phyloP scores from a whole-genome alignment of 2,888 invertebrate genomes.

The Diarsia brunnea region DNA sequence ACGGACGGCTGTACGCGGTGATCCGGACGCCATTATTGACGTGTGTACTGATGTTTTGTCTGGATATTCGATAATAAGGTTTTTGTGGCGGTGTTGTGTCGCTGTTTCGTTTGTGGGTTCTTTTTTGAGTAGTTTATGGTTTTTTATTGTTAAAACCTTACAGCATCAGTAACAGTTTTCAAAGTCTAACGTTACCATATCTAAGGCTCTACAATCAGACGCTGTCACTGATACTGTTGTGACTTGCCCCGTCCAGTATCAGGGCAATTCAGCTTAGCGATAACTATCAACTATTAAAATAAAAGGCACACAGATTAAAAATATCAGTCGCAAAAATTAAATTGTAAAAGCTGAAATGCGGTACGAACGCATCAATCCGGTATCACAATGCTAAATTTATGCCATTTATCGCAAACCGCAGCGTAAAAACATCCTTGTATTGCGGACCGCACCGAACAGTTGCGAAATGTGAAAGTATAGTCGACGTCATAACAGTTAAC shows the following conservation, averaged over 20 bases:
- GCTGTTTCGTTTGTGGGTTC: neutral
- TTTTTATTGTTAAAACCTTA: neutral
- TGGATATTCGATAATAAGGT: conserved; percentile 34
- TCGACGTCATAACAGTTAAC: neutral
- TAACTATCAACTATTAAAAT: no score
- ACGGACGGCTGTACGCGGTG: conserved; percentile 35
- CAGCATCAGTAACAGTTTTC: no score
- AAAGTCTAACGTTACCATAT: no score
- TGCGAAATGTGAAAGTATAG: neutral
- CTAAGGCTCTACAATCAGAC: no score
- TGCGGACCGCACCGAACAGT: neutral
- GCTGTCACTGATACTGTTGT: no score
- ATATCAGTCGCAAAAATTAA: neutral
- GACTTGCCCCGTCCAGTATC: no score
- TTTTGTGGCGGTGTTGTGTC: conserved; percentile 5
- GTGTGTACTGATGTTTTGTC: conserved; percentile 58
- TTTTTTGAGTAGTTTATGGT: neutral
- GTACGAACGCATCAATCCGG: neutral
- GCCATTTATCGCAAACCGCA: conserved; percentile 1
- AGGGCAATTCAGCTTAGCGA: no score
- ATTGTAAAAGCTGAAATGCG: neutral
- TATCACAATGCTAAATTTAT: conserved; percentile 1
- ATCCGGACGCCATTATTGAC: conserved; percentile 59
- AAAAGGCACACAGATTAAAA: neutral
- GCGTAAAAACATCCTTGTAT: conserved; percentile 20